Evolutionary conservation across 2,113 vertebrate species (phyloP).

Genomic region (Leuciscus idus): DNA sequence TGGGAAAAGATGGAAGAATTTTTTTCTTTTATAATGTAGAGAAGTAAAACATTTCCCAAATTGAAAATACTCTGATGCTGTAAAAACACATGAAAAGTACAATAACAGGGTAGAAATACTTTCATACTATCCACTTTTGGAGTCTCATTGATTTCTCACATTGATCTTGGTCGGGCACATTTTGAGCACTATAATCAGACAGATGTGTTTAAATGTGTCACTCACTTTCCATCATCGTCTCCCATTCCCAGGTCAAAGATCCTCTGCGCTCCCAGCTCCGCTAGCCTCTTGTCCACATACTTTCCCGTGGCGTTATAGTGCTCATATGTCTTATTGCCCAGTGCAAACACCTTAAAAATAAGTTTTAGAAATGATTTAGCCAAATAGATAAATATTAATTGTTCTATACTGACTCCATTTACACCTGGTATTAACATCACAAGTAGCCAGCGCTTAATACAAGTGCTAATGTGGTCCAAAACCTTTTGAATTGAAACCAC

Average conservation of each 20-base stretch:
- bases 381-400: background rate
- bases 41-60: background rate
- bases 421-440: background rate
- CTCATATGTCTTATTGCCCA: conserved; percentile 97
- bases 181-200: background rate
- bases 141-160: background rate
- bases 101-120: background rate
- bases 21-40: background rate
- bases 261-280: conserved; percentile 88
- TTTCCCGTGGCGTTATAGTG: conserved; percentile 98
- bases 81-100: background rate
- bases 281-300: conserved; percentile 91
- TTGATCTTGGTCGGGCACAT: background rate
- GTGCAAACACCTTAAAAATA: conserved; percentile 86
- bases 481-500: background rate
- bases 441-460: background rate
- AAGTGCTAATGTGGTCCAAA: background rate
- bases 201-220: conserved; percentile 49
- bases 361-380: background rate
- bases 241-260: conserved; percentile 94
- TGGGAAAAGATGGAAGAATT: background rate
- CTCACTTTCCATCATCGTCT: conserved; percentile 96
- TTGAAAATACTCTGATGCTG: too few relatives aligned
- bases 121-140: background rate
- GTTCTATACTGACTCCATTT: background rate